phyloP scores from a whole-genome alignment of 2,113 vertebrate genomes.

The Strix uralensis region DNA sequence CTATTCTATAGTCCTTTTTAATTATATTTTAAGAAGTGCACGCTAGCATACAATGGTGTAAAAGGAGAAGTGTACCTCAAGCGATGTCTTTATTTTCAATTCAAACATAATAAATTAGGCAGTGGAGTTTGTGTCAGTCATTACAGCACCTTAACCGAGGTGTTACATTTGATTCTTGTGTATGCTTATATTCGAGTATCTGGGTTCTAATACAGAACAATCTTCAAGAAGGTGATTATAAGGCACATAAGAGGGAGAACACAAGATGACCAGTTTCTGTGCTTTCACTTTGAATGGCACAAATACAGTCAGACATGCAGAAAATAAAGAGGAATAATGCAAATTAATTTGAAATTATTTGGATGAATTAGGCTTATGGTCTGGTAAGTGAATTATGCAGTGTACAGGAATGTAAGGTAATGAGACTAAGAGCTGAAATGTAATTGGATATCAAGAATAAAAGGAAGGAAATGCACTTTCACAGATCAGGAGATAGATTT shows the following conservation, averaged over 20 bases:
- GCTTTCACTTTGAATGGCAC: not conserved
- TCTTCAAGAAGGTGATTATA: not conserved
- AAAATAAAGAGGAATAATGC: not conserved
- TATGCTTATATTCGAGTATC: not conserved
- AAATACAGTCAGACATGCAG: not conserved
- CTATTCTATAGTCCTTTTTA: not conserved
- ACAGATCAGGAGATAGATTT: not conserved
- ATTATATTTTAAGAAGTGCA: not conserved
- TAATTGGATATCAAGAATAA: not conserved
- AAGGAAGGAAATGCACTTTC: not conserved
- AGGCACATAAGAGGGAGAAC: not conserved
- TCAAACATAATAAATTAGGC: not conserved
- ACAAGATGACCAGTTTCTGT: not conserved
- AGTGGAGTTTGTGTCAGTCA: not conserved
- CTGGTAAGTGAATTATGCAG: not conserved
- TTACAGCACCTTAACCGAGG: not conserved
- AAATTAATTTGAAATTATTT: slow-evolving; percentile 43
- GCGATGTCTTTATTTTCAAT: not conserved
- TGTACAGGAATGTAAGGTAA: not conserved
- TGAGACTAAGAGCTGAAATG: not conserved
- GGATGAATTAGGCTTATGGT: slow-evolving; percentile 1
- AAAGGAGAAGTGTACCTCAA: not conserved
- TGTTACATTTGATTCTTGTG: not conserved
- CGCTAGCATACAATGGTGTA: not conserved
- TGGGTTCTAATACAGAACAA: not conserved